Conservation (phyloP, 2,113 vertebrate genomes). For the Takifugu flavidus region DNA sequence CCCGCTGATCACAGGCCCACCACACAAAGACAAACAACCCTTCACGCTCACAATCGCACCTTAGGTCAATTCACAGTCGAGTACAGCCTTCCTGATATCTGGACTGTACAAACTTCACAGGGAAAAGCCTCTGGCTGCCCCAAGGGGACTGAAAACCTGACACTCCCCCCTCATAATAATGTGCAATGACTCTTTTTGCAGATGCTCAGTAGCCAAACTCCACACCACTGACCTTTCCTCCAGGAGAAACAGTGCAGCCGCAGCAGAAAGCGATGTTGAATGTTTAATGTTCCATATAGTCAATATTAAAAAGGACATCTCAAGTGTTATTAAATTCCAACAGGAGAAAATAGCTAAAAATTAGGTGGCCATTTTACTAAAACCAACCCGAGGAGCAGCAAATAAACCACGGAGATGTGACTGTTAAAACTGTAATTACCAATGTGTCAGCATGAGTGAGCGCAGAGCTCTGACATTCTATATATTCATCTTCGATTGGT, state of each 20-base stretch:
- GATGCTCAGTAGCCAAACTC: conserved; percentile 39
- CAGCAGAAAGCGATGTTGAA: conserved; percentile 13
- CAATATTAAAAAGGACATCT: conserved; percentile 7
- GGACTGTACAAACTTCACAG: too few relatives aligned
- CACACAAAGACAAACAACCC: too few relatives aligned
- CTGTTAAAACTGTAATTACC: conserved; percentile 27
- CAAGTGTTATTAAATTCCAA: not conserved
- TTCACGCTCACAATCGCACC: too few relatives aligned
- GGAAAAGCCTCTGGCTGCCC: too few relatives aligned
- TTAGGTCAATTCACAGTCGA: too few relatives aligned
- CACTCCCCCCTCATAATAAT: not conserved
- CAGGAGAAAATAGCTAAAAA: not conserved
- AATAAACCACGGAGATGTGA: conserved; percentile 22
- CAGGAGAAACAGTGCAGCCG: conserved; percentile 14
- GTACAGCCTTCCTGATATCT: too few relatives aligned
- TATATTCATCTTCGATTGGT: conserved; percentile 45
- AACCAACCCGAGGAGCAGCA: not conserved
- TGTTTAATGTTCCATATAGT: conserved; percentile 12
- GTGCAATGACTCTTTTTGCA: conserved; percentile 39
- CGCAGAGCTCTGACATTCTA: conserved; percentile 31
- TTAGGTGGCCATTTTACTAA: not conserved
- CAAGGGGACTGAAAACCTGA: too few relatives aligned
- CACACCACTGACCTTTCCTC: conserved; percentile 47
- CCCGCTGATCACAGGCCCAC: too few relatives aligned
- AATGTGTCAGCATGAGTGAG: conserved; percentile 52